Conservation (phyloP, 1,140 invertebrate genomes). For the Drosophila ananassae region DNA sequence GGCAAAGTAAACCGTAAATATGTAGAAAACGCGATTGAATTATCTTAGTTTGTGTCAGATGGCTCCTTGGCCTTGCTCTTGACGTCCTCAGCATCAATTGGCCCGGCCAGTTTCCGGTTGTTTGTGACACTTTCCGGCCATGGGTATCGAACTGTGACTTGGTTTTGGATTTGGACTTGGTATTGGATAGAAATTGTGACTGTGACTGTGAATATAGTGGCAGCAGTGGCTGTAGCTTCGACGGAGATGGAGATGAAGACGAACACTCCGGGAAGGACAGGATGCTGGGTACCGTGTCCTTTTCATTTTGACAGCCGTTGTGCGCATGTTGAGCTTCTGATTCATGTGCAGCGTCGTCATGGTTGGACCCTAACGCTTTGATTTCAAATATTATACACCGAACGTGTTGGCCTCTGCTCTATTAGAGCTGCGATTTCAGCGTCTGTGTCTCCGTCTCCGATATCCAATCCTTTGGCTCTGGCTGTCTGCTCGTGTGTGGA, state of each 20-base stretch:
- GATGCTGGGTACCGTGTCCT: conserved; percentile 20
- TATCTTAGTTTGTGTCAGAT: conserved; percentile 55
- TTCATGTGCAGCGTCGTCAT: conserved; percentile 60
- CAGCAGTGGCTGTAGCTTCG: neutral
- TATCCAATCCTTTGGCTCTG: conserved; percentile 11
- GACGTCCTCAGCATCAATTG: conserved; percentile 28
- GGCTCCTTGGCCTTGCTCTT: conserved; percentile 36
- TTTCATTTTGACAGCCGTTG: conserved; percentile 82
- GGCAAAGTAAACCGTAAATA: conserved; percentile 73
- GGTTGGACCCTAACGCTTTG: conserved; percentile 75
- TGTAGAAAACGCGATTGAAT: conserved; percentile 71
- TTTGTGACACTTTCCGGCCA: conserved; percentile 28
- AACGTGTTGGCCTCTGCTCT: conserved; percentile 50
- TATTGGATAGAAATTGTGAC: neutral
- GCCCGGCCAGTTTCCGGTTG: conserved; percentile 22
- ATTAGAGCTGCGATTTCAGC: conserved; percentile 52
- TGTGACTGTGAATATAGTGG: conserved; percentile 2
- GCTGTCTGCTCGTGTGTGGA: conserved; percentile 15
- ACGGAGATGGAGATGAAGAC: neutral
- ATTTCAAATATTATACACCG: conserved; percentile 84
- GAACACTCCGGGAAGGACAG: neutral
- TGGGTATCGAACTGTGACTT: conserved; percentile 19
- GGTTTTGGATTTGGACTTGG: conserved; percentile 1
- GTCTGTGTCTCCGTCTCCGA: conserved; percentile 20
- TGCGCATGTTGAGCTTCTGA: conserved; percentile 75